Evolutionary conservation across 1,140 invertebrate species (phyloP), one percentile per base, ranked within the genome.

Genomic region (Pemphigus obesinymphae): DNA sequence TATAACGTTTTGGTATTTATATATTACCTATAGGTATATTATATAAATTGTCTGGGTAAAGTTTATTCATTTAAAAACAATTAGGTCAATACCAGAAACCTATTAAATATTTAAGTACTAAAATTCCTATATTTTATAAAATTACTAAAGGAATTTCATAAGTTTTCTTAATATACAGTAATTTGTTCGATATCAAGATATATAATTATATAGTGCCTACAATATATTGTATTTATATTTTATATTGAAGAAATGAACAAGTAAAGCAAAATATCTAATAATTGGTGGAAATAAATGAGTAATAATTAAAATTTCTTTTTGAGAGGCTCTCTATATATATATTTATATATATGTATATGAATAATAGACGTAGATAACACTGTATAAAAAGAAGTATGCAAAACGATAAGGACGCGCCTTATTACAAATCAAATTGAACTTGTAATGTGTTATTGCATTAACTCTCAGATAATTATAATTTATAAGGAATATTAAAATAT

Each of bases 331-430:
- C 13, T 68, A 68, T n/a, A 63, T 2, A n/a, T 66, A 37, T 37
- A 50, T 20, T 5, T 40, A 40, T 40, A 40, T 40, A 40, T 7
- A 45, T 45, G 13, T 7, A 23, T 68, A 23, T 40, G 23, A 23
- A 68, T 23, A 40, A 15, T 23, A 8, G 23, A 26, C 11, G 13
- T 53, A 75, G 72, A 75, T 75, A 75, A 75, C 26, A 40, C 29
- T 73, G 43, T 45, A n/a, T n/a, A 48, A 29, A 53, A 75, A 75
- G 17, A 75, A 75, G 29, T 75, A 75, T 75, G 72, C 48, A 75
- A 53, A 75, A 50, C 72, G 72, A 75, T 75, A 75, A 53, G 72
- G 72, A 75, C 72, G 72, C 72, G 72, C 72, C 72, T 75, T 34
- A 53, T 75, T 37, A 75, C 48, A 75, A 75, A 53, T 75, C 72